Evolutionary conservation across 2,113 vertebrate genomes (phyloP), one percentile per base, ranked within the genome.

Genomic region (Eira barbara): DNA sequence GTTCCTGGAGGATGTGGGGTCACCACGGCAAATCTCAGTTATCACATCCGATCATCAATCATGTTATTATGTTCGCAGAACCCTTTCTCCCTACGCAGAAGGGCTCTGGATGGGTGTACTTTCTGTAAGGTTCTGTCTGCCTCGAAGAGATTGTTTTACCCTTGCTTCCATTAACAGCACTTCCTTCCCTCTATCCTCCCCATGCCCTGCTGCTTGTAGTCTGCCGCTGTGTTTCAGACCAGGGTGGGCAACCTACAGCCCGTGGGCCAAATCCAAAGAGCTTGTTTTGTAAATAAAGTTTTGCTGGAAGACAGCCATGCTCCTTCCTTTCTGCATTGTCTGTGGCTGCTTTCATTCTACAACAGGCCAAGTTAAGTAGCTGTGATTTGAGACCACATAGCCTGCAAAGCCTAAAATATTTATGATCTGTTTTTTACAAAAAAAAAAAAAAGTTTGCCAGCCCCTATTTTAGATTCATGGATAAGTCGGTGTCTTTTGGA

Each of bases 221-320:
- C 52, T 85, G 73, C 23, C 47, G 31, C 12, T 55, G 7, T 31
- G 42, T 39, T 91, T 79, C 25, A 84, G 47, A 93, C 67, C n/a
- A 45, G 3, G 13, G 3, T 47, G n/a, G 45, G 23, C 57, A 76
- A 95, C 27, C 25, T 17, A 36, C 8, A 89, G 7, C 11, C 49
- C 23, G 0, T 29, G 3, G 34, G 34, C 39, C 73, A 89, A 81
- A 76, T 29, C n/a, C 61, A 61, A 23, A 9, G 25, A 55, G 0
- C 27, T 91, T 73, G 15, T 57, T 96, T 92, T 78, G 13, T 95
- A 65, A 96, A 88, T 79, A 84, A 90, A 94, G 79, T 92, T 89
- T 91, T 95, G 92, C 78, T 89, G 31, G 14, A 42, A 83, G 17
- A 29, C 4, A 36, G 23, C 12, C 89, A 27, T 34, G 10, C 1